phyloP scores from a whole-genome alignment of 2,797 vertebrate genomes.

The Hypotaenidia philippensis region DNA sequence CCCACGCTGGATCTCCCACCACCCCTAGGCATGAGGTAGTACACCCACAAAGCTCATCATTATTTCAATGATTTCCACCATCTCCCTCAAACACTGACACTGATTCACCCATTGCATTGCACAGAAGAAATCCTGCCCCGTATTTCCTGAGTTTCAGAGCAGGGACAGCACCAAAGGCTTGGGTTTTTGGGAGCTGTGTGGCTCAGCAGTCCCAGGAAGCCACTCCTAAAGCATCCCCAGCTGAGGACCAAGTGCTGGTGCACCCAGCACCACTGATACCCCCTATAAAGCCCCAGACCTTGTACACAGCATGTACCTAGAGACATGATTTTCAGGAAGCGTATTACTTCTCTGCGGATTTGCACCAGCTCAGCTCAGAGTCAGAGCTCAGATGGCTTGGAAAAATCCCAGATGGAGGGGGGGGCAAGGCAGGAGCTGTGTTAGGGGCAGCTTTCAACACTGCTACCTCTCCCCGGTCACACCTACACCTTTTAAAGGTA shows the following conservation, averaged over 20 bases:
- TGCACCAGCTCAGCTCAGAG: neutral
- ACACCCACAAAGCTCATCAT: neutral
- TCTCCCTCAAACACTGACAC: fast-evolving
- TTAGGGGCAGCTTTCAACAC: neutral
- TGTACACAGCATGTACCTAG: neutral
- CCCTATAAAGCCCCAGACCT: neutral
- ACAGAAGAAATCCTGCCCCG: neutral
- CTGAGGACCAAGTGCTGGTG: neutral
- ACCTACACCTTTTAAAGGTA: neutral
- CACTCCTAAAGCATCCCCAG: neutral
- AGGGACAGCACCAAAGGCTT: neutral
- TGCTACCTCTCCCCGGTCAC: neutral
- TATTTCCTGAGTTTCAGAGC: neutral
- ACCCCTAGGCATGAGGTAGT: neutral
- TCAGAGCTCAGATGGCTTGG: neutral
- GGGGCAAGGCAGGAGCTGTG: neutral
- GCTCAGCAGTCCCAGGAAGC: neutral
- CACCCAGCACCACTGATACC: neutral
- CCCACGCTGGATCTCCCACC: neutral
- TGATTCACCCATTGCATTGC: neutral
- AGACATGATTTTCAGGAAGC: neutral
- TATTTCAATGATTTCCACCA: neutral
- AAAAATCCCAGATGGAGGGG: neutral
- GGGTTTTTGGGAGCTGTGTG: neutral
- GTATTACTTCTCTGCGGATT: neutral